phyloP scores from a whole-genome alignment of 2,888 invertebrate genomes.

The Bruchidius siliquastri region DNA sequence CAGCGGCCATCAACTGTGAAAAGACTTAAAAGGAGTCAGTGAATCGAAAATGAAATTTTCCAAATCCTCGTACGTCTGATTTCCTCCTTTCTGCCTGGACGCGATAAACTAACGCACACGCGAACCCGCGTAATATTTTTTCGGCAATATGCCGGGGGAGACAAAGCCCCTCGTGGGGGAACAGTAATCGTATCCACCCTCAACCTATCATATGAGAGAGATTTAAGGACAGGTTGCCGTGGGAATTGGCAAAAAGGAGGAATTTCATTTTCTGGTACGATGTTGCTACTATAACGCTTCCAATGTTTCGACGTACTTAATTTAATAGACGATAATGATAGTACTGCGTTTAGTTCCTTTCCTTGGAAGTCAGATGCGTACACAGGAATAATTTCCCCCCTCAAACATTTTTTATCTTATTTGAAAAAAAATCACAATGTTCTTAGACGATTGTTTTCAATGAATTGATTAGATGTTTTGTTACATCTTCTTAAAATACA shows the following conservation, averaged over 20 bases:
- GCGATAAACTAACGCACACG: neutral
- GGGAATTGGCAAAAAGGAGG: neutral
- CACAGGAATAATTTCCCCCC: too few species aligned
- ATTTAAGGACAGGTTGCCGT: neutral
- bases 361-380: too few species aligned
- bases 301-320: too few species aligned
- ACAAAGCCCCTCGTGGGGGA: neutral
- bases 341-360: too few species aligned
- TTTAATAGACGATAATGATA: too few species aligned
- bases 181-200: neutral
- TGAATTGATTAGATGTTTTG: too few species aligned
- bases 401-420: too few species aligned
- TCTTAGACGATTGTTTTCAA: too few species aligned
- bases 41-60: conserved; percentile 16
- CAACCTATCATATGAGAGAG: neutral
- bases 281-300: too few species aligned
- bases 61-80: conserved; percentile 18
- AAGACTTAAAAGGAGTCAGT: conserved; percentile 8
- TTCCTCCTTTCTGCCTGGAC: conserved; percentile 3
- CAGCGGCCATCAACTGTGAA: neutral
- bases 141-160: neutral
- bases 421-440: too few species aligned
- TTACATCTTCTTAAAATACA: too few species aligned
- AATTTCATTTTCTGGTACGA: neutral
- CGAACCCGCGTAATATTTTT: neutral